Percentiles rank a stretch among this genome's conserved stretches.
phyloP scores from a whole-genome alignment of 2,888 invertebrate species.

The Nemotelus pantherinus region DNA sequence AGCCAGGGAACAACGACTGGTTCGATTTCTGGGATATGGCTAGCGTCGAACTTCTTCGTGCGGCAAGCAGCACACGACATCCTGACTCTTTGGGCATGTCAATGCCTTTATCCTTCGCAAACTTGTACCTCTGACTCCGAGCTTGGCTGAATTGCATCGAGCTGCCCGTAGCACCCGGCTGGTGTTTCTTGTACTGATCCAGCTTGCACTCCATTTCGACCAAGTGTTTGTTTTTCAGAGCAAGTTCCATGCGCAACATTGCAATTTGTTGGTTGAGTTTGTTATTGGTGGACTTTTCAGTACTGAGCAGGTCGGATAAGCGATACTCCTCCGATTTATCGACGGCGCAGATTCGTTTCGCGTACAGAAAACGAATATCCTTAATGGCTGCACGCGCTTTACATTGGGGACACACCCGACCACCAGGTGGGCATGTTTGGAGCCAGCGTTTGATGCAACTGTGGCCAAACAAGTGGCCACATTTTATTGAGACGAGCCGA shows the following conservation, averaged over 20 bases:
- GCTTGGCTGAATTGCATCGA: background rate
- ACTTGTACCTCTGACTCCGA: constrained; percentile 54
- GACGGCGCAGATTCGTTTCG: constrained; percentile 76
- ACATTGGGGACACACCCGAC: constrained; percentile 84
- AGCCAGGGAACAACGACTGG: constrained; percentile 78
- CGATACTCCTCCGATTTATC: constrained; percentile 82
- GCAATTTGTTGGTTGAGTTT: constrained; percentile 73
- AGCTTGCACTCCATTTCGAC: constrained; percentile 43
- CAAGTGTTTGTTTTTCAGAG: constrained; percentile 59
- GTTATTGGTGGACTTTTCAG: constrained; percentile 69
- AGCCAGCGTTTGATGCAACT: constrained; percentile 71
- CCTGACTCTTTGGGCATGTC: constrained; percentile 76
- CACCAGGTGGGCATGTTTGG: constrained; percentile 57
- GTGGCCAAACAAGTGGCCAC: constrained; percentile 92
- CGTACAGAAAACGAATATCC: constrained; percentile 83
- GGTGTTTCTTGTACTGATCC: constrained; percentile 26
- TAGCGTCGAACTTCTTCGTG: constrained; percentile 71
- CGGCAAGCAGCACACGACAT: constrained; percentile 82
- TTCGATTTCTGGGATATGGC: constrained; percentile 80
- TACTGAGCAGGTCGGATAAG: constrained; percentile 71
- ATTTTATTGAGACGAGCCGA: constrained; percentile 84
- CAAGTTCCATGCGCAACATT: constrained; percentile 64
- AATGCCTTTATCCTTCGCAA: constrained; percentile 71
- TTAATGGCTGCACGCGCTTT: constrained; percentile 75
- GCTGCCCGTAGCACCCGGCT: background rate